A percentile compares a stretch with the other conserved stretches of the same genome.
phyloP scores from a whole-genome alignment of 1,140 invertebrate genomes.

The Oreohelix idahoensis region DNA sequence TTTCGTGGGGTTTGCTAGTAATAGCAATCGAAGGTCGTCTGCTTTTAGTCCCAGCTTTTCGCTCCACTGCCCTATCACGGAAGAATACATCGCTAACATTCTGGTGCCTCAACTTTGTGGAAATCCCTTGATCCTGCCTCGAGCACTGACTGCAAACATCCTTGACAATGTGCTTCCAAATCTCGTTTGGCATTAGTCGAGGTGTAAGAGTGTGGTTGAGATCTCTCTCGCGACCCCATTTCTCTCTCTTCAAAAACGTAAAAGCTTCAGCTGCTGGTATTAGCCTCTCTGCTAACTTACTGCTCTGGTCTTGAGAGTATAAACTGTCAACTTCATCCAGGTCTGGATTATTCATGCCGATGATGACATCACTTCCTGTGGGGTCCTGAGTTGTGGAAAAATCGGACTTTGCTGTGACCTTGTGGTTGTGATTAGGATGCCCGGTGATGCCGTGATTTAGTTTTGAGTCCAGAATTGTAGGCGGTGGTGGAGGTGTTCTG shows the following conservation, averaged over 20 bases:
- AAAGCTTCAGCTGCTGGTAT: conserved; percentile 3
- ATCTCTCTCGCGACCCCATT: conserved; percentile 13
- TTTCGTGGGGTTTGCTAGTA: background rate
- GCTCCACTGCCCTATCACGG: background rate
- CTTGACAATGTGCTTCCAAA: conserved; percentile 21
- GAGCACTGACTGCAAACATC: background rate
- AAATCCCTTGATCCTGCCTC: background rate
- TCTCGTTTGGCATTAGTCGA: conserved; percentile 23
- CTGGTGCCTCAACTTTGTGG: background rate
- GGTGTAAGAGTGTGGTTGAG: background rate
- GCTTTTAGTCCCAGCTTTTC: background rate
- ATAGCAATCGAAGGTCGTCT: background rate
- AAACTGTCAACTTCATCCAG: background rate
- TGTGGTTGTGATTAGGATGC: background rate
- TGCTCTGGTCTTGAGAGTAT: background rate
- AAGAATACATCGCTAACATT: too few species aligned
- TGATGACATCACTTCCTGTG: background rate
- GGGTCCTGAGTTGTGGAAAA: background rate
- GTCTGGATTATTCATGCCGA: background rate
- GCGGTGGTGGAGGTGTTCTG: conserved; percentile 13
- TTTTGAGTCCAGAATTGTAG: background rate
- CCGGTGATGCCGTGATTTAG: background rate
- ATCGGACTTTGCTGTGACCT: background rate
- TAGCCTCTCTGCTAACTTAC: background rate
- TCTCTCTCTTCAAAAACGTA: conserved; percentile 17